Base-by-base conservation (phyloP, 2,797 vertebrate species). In the Gadopsis marmoratus region DNA sequence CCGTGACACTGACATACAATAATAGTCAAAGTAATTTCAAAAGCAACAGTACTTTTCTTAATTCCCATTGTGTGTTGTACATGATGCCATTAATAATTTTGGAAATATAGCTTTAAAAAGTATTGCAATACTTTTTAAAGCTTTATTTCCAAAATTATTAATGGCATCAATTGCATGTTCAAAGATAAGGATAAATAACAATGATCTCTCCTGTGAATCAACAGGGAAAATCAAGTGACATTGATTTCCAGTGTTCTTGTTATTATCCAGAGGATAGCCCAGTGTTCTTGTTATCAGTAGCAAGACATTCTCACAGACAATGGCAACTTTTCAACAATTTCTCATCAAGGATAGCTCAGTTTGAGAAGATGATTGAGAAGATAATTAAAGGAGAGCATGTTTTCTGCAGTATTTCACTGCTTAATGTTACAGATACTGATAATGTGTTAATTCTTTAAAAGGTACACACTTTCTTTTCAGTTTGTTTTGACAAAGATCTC, bases 211-310 rank as follows among this genome's bases (percentile, higher is more conserved):
- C 61, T 60, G 13, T 47, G 43, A 64, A 19, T 60, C 47, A 78
- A 29, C 50, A 63, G n/a, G 5, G 43, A 26, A 76, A 74, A 82
- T 82, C 41, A 77, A 62, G 64, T 45, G 8, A 0, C 54, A 77
- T 14, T 68, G 61, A 70, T 83, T 75, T 76, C 11, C 69, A 63
- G 43, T 70, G 39, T 55, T 41, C 67, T 13, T 68, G 29, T 47
- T 23, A 66, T 58, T 23, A 68, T 50, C 12, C n/a, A 47, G 33
- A 43, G 50, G 63, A 35, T 51, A 51, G 64, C 37, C 50, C 21
- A 58, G 31, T 64, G 16, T 17, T 58, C 11, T 59, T 35, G 3
- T 39, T 75, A 35, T n/a, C 13, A 65, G 47, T 45, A 31, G 41
- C 9, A 48, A 50, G 43, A 3, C 37, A 72, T 50, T 50, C 35